A percentile compares a stretch with the other conserved stretches of the same genome.
Evolutionary conservation across 1,140 invertebrate species (phyloP).

Genomic region (Cydia amplana): DNA sequence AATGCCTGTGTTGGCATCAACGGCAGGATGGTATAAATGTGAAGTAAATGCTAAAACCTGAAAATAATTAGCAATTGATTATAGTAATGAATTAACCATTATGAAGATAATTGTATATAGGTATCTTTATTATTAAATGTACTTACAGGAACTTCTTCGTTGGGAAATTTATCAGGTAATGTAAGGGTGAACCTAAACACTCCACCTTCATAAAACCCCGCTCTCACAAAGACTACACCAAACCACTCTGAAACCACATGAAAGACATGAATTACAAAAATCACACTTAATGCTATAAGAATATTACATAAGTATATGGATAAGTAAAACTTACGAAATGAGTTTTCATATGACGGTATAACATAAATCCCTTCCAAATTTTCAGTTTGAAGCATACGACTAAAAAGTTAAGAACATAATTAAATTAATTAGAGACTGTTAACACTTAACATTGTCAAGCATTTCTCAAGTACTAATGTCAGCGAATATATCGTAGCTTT

Average conservation of each 20-base stretch:
- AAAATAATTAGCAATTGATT: slow-evolving; percentile 54
- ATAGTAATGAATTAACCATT: slow-evolving; percentile 39
- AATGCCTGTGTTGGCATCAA: slow-evolving; percentile 88
- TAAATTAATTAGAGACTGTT: neutral
- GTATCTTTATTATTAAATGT: neutral
- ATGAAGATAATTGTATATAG: slow-evolving; percentile 34
- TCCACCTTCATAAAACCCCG: slow-evolving; percentile 92
- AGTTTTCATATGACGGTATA: slow-evolving; percentile 91
- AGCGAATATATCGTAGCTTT: neutral
- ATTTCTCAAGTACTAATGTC: too few species aligned
- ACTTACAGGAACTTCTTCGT: slow-evolving; percentile 90
- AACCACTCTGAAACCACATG: slow-evolving; percentile 89
- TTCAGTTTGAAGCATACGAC: slow-evolving; percentile 91
- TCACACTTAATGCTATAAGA: slow-evolving; percentile 1
- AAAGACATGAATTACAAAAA: slow-evolving; percentile 41
- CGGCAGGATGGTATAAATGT: slow-evolving; percentile 92
- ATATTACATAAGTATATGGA: neutral
- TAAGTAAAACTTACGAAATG: slow-evolving; percentile 81
- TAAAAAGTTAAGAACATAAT: slow-evolving; percentile 77
- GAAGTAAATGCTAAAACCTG: slow-evolving; percentile 93
- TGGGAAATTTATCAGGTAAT: slow-evolving; percentile 93
- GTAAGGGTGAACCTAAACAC: slow-evolving; percentile 93
- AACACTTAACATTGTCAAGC: neutral
- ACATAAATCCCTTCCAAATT: slow-evolving; percentile 94
- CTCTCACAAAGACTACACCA: slow-evolving; percentile 94